Base-by-base conservation (phyloP, 2,113 vertebrate genomes). In the Oncorhynchus mykiss region DNA sequence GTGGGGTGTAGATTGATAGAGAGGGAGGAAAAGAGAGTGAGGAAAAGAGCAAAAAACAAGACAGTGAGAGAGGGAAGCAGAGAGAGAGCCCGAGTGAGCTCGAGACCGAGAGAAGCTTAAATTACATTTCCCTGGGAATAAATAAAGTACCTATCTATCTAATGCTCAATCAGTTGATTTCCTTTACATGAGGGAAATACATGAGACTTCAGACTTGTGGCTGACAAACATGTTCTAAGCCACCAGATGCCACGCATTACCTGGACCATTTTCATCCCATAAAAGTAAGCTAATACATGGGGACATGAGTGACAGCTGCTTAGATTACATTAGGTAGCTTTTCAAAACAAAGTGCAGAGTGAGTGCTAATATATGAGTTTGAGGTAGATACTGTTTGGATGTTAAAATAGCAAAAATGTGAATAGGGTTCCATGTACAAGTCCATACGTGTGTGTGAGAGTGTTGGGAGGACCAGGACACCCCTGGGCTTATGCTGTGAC, bases 401-500 rank as follows among this genome's bases (percentile, higher is more conserved):
- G 48, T n/a, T 64, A 71, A 74, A 78, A 34, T 2, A 68, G 49
- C 45, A 0, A 1, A 67, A 27, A 77, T 48, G 20, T 80, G 80
- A 71, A 22, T 22, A 62, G 2, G n/a, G 79, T 83, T 79, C 78
- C 24, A 57, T 22, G 62, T 45, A 69, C 54, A 54, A 45, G 25
- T 49, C 39, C 39, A 39, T 39, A 39, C 39, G 76, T 64, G 78
- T 81, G 64, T 72, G 75, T 71, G 66, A 18, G 27, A 68, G 67
- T 39, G 57, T 39, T 80, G 67, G 76, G 64, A 16, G 76, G 64
- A 16, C 72, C 76, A 60, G 34, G 74, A 85, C 84, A 88, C 90
- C 89, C 88, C 85, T 84, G 87, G 87, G 88, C 70, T 85, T 84
- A 84, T 82, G 86, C 82, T 82, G 82, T 92, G 91, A 92, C 91